These are phyloP conservation scores for Emys orbicularis DNA, from an alignment of 2,797 vertebrate species.

Conservation along the genomic window DNA sequence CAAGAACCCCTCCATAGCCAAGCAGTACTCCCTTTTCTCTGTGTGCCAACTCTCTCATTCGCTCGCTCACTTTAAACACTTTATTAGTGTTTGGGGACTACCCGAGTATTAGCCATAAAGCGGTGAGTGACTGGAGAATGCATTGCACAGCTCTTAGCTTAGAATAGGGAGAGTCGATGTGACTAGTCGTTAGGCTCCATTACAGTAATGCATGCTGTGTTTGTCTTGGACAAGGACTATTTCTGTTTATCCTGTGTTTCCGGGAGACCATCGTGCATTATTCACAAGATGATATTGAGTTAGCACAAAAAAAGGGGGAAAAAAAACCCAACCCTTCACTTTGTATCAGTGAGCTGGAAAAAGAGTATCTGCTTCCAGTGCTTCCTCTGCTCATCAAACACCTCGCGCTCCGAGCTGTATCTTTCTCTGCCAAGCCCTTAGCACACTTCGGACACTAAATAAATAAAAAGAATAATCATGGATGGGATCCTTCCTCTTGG, in stretches of 20 bases:
- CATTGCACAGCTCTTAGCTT: neutral
- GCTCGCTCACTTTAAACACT: neutral
- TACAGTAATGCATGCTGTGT: neutral
- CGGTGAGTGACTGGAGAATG: slow-evolving; percentile 12
- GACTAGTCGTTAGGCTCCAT: slow-evolving; percentile 34
- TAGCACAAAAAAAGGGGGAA: slow-evolving; percentile 21
- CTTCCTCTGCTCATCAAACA: neutral
- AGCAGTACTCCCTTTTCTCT: neutral
- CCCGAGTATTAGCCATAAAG: slow-evolving; percentile 28
- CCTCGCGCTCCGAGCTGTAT: fast-evolving
- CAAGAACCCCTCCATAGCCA: neutral
- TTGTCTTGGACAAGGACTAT: neutral
- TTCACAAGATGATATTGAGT: slow-evolving; percentile 22
- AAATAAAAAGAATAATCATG: fast-evolving
- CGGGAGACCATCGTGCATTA: slow-evolving; percentile 58
- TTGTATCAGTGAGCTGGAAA: slow-evolving; percentile 16
- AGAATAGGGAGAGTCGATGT: neutral
- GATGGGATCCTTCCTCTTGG: neutral
- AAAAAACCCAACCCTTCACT: neutral
- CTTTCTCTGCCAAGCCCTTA: neutral
- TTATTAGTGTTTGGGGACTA: slow-evolving; percentile 1
- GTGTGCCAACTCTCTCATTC: fast-evolving
- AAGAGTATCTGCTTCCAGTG: neutral
- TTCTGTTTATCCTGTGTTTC: slow-evolving; percentile 23
- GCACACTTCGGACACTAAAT: neutral